phyloP scores from a whole-genome alignment of 2,113 vertebrate species.

The Cygnus atratus region DNA sequence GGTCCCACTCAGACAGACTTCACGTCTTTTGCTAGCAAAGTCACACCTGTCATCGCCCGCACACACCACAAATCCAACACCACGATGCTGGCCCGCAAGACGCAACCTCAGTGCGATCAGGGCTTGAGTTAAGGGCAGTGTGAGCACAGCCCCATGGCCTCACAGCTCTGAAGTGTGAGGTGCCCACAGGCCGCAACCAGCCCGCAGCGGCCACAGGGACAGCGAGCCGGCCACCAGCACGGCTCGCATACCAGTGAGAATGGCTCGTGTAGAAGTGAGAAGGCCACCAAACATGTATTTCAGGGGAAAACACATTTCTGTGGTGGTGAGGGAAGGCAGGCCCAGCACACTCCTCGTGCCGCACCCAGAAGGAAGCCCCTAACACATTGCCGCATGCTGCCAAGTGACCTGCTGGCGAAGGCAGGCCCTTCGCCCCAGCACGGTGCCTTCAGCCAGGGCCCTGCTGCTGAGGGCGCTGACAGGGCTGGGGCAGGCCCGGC shows the following conservation, averaged over 20 bases:
- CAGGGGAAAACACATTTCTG: neutral
- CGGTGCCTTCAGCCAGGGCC: neutral
- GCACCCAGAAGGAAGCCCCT: neutral
- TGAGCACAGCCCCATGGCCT: too few relatives aligned
- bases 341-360: neutral
- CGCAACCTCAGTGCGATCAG: accelerated
- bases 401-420: neutral
- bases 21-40: neutral
- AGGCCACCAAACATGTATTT: accelerated
- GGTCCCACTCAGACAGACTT: neutral
- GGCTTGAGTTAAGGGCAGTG: accelerated
- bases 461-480: neutral
- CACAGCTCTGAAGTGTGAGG: too few relatives aligned
- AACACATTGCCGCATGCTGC: neutral
- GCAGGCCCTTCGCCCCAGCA: neutral
- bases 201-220: too few relatives aligned
- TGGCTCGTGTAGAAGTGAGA: too few relatives aligned
- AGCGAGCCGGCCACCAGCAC: too few relatives aligned
- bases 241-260: too few relatives aligned
- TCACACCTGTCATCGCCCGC: too few relatives aligned
- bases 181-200: too few relatives aligned
- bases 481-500: neutral
- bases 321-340: neutral
- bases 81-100: neutral
- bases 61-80: neutral